Conservation (phyloP, 2,888 invertebrate genomes). For the Catocala fraxini region DNA sequence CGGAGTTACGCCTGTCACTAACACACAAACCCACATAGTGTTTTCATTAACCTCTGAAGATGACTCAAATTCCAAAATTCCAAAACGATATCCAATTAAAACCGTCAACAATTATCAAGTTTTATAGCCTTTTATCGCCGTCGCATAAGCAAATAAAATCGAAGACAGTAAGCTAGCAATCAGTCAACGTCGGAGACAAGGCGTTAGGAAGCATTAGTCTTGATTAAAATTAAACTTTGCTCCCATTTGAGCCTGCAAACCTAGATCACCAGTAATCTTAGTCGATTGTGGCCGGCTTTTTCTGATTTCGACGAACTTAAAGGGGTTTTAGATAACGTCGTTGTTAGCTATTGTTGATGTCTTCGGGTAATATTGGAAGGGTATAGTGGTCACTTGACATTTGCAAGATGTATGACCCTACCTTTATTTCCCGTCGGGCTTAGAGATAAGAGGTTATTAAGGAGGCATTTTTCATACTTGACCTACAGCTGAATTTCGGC, state of each 20-base stretch:
- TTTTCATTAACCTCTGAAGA: too few relatives aligned
- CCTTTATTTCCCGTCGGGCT: too few relatives aligned
- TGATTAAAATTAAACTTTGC: slow-evolving; percentile 15
- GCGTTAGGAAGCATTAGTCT: slow-evolving; percentile 15
- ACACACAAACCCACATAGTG: too few relatives aligned
- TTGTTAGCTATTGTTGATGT: too few relatives aligned
- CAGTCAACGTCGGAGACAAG: slow-evolving; percentile 30
- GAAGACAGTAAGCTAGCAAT: slow-evolving; percentile 24
- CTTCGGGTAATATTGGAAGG: too few relatives aligned
- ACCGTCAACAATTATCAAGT: not conserved
- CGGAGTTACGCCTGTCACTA: too few relatives aligned
- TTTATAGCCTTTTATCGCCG: not conserved
- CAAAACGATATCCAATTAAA: not conserved
- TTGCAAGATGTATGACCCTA: too few relatives aligned
- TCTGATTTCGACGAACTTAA: not conserved
- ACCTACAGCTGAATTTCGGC: too few relatives aligned
- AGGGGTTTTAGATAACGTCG: not conserved
- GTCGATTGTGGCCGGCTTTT: not conserved
- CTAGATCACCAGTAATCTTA: not conserved
- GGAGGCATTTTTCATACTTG: too few relatives aligned
- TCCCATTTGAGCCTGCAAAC: slow-evolving; percentile 3
- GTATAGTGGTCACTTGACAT: too few relatives aligned
- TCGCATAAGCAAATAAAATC: not conserved
- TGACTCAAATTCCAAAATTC: too few relatives aligned
- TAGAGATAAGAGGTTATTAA: too few relatives aligned